A percentile compares a stretch with the other conserved stretches of the same genome.
These are phyloP conservation scores for Neogale vison DNA, from an alignment of 2,113 vertebrate species.

Conservation along the genomic window DNA sequence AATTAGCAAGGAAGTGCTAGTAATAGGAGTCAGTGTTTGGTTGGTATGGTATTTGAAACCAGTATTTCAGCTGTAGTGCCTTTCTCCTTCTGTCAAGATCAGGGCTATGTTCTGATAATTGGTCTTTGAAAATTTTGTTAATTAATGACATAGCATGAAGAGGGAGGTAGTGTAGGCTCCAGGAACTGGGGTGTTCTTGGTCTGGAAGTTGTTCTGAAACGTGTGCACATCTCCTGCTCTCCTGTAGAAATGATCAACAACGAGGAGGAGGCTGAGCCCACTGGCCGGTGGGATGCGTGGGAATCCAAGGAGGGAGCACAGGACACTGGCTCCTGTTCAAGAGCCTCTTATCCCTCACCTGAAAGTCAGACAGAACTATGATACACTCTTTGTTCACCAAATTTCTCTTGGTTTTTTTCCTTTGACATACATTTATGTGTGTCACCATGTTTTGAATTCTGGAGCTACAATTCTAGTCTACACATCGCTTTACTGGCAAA, in stretches of 20 bases:
- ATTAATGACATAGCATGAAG: not conserved
- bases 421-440: not conserved
- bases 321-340: not conserved
- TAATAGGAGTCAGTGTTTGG: not conserved
- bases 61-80: not conserved
- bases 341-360: not conserved
- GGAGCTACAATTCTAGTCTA: not conserved
- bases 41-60: not conserved
- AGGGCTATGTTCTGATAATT: not conserved
- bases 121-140: not conserved
- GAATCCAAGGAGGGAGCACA: not conserved
- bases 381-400: not conserved
- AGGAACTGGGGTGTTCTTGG: not conserved
- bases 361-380: not conserved
- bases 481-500: not conserved
- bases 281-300: fast-evolving
- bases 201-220: not conserved
- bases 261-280: not conserved
- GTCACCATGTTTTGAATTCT: not conserved
- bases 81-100: constrained; percentile 41
- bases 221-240: not conserved
- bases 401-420: not conserved
- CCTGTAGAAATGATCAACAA: fast-evolving
- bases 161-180: not conserved
- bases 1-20: constrained; percentile 28